Percentiles rank a stretch among this genome's conserved stretches.
Evolutionary conservation across 2,113 vertebrate genomes (phyloP).

Genomic region (Petroica traversi): DNA sequence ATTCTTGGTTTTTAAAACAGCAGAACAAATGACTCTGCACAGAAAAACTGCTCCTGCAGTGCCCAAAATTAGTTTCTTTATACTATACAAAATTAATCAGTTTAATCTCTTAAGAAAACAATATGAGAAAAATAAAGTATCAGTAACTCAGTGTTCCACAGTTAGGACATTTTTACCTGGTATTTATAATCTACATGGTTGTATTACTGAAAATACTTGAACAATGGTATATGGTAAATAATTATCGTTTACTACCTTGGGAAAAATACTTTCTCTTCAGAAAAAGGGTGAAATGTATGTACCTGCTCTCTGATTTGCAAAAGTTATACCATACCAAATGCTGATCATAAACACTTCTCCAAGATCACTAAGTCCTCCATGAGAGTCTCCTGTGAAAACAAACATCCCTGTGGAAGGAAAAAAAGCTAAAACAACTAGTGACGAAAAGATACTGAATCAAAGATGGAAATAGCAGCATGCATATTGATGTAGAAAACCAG

Average conservation of each 20-base stretch:
- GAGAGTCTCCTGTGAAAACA: neutral
- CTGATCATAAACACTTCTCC: neutral
- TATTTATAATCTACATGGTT: neutral
- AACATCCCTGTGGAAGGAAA: neutral
- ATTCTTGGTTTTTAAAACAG: neutral
- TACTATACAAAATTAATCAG: neutral
- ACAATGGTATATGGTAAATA: neutral
- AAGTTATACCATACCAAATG: slow-evolving; percentile 30
- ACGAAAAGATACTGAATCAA: neutral
- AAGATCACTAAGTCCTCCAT: neutral
- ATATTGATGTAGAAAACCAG: neutral
- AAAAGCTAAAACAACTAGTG: neutral
- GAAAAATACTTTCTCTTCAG: neutral
- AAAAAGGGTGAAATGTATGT: neutral
- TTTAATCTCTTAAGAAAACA: neutral
- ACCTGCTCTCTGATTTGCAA: neutral
- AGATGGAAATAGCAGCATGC: neutral
- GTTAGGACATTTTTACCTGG: neutral
- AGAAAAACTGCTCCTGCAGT: neutral
- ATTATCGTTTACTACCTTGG: neutral
- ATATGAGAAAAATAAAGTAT: neutral
- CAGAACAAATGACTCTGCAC: neutral
- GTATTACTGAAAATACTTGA: neutral
- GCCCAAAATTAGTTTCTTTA: neutral
- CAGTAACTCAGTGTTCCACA: neutral